These are phyloP conservation scores for Callocephalon fimbriatum DNA, from an alignment of 2,113 vertebrate species.

Conservation along the genomic window DNA sequence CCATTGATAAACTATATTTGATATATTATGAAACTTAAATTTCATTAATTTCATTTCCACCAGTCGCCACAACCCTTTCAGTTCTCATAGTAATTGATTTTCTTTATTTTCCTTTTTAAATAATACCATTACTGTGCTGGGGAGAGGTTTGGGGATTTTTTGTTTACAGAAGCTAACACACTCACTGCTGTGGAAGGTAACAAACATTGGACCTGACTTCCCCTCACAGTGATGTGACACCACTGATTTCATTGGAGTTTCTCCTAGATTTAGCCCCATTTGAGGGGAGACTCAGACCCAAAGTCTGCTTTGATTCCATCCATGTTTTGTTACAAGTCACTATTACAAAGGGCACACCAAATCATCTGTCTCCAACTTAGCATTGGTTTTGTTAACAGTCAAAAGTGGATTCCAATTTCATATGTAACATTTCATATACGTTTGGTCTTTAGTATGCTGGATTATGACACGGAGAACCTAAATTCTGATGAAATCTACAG, in stretches of 20 bases:
- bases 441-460: slow-evolving; percentile 89
- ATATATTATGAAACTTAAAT: neutral
- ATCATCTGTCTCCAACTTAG: neutral
- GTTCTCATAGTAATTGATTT: slow-evolving; percentile 28
- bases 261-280: neutral
- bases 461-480: slow-evolving; percentile 99
- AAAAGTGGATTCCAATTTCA: neutral
- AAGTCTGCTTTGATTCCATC: slow-evolving; percentile 28
- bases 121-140: neutral
- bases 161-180: neutral
- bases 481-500: slow-evolving; percentile 99
- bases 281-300: neutral
- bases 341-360: neutral
- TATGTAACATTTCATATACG: slow-evolving; percentile 58
- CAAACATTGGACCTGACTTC: neutral
- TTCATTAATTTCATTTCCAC: neutral
- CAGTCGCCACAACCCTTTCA: slow-evolving; percentile 22
- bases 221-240: neutral
- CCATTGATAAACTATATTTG: slow-evolving; percentile 14
- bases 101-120: neutral
- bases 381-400: slow-evolving; percentile 1
- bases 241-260: neutral
- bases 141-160: neutral
- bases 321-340: slow-evolving; percentile 26
- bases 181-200: neutral